phyloP scores from a whole-genome alignment of 2,113 vertebrate genomes.

The Lanius collurio region DNA sequence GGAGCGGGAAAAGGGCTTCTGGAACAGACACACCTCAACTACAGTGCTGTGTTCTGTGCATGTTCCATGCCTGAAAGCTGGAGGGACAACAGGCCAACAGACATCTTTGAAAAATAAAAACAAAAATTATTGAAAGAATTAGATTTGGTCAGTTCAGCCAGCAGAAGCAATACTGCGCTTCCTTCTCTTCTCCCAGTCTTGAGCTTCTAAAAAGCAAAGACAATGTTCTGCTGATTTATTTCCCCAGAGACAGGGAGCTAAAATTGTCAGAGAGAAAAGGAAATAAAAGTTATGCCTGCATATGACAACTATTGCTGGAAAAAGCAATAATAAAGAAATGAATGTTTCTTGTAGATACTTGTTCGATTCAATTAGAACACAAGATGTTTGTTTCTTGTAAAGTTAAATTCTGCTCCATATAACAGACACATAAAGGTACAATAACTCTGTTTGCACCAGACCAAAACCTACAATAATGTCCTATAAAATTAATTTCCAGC shows the following conservation, averaged over 20 bases:
- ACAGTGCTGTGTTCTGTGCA: not conserved
- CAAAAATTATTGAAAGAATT: not conserved
- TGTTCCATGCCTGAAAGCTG: not conserved
- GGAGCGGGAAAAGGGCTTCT: not conserved
- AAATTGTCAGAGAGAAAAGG: not conserved
- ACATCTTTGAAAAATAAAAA: not conserved
- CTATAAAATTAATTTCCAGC: not conserved
- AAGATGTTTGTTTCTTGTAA: not conserved
- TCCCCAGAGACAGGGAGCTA: not conserved
- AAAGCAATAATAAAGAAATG: slow-evolving; percentile 6
- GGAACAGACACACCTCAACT: not conserved
- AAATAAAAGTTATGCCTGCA: not conserved
- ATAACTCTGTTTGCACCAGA: not conserved
- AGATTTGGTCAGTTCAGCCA: not conserved
- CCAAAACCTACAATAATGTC: not conserved
- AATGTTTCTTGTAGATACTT: not conserved
- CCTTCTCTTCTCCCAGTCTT: not conserved
- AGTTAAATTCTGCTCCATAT: not conserved
- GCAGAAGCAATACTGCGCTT: not conserved
- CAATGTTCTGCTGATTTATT: not conserved
- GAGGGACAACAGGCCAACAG: not conserved
- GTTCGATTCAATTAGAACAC: slow-evolving; percentile 11
- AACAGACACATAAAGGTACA: not conserved
- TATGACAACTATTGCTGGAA: not conserved
- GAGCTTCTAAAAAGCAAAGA: not conserved